Evolutionary conservation across 2,888 invertebrate genomes (phyloP), one percentile per base, ranked within the genome.

Genomic region (Torymus tubicola): DNA sequence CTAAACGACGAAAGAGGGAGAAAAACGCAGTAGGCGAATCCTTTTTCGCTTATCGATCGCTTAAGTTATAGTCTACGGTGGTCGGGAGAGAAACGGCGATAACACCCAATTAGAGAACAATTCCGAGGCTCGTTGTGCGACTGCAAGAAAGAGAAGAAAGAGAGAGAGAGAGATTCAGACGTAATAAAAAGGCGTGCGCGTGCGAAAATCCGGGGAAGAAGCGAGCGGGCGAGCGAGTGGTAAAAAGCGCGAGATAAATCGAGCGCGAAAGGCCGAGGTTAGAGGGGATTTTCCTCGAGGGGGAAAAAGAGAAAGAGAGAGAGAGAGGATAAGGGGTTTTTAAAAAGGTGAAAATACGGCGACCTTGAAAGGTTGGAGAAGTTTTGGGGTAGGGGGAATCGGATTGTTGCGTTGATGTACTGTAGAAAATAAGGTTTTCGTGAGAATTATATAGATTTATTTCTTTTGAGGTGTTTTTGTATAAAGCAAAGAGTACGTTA

Each of bases 31-130:
- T n/a, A 53, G 42, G 55, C n/a, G 58, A 60, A 78, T 18, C 52
- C 61, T 61, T 67, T 72, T 16, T 80, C 53, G 57, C 64, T 71
- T 69, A 57, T 76, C 80, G 75, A 80, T 71, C 61, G 67, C 16
- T 69, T 53, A 65, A 68, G 78, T 67, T 75, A 67, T 65, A 42
- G 70, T 68, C 50, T 53, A 8, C 42, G 8, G 42, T 5, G 5
- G 42, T 5, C 42, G 42, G 42, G 42, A 5, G 42, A 42, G 8
- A 8, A 42, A 14, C 11, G 52, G 60, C 53, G 70, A 74, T 75
- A 80, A 64, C 68, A 60, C 31, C 71, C 67, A 80, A 80, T 80
- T 80, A 80, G 80, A 80, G 74, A 69, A 71, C 75, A 80, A 75
- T 80, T 76, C 64, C 67, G 18, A 72, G 42, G 52, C 61, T 70